Evolutionary conservation across 1,140 invertebrate species (phyloP).

Genomic region (Zaprionus vittiger): DNA sequence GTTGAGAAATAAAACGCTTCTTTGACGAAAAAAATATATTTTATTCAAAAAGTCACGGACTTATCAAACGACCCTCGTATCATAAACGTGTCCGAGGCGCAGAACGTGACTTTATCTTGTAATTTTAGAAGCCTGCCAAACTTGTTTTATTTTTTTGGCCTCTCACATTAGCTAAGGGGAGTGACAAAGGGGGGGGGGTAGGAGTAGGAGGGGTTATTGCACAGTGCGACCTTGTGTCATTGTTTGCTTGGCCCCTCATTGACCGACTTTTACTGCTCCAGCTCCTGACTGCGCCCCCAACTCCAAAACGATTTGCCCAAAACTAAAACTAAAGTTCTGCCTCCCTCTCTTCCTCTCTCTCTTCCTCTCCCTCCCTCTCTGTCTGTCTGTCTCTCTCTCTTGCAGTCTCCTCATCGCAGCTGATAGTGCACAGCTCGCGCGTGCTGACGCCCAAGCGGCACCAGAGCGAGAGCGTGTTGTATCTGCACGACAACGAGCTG

Average conservation of each 20-base stretch:
- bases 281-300: slow-evolving; percentile 39
- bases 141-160: slow-evolving; percentile 29
- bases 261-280: slow-evolving; percentile 71
- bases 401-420: slow-evolving; percentile 85
- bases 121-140: slow-evolving; percentile 38
- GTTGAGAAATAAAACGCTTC: too few relatives aligned
- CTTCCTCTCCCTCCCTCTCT: slow-evolving; percentile 18
- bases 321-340: slow-evolving; percentile 5
- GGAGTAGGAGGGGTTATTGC: background rate
- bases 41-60: too few relatives aligned
- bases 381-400: background rate
- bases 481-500: slow-evolving; percentile 85
- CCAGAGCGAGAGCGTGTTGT: slow-evolving; percentile 91
- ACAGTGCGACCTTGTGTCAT: slow-evolving; percentile 60
- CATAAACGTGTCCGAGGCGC: slow-evolving; percentile 3
- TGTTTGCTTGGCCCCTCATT: slow-evolving; percentile 24
- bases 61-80: too few relatives aligned
- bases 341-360: background rate
- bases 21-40: too few relatives aligned
- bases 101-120: slow-evolving; percentile 40
- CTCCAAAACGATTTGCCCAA: slow-evolving; percentile 23
- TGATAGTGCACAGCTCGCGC: slow-evolving; percentile 91
- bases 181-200: too few relatives aligned
- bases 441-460: slow-evolving; percentile 92
- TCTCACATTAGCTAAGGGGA: slow-evolving; percentile 16